These are phyloP conservation scores for Phyllotis vaccarum DNA, from an alignment of 2,797 vertebrate species.

Conservation along the genomic window DNA sequence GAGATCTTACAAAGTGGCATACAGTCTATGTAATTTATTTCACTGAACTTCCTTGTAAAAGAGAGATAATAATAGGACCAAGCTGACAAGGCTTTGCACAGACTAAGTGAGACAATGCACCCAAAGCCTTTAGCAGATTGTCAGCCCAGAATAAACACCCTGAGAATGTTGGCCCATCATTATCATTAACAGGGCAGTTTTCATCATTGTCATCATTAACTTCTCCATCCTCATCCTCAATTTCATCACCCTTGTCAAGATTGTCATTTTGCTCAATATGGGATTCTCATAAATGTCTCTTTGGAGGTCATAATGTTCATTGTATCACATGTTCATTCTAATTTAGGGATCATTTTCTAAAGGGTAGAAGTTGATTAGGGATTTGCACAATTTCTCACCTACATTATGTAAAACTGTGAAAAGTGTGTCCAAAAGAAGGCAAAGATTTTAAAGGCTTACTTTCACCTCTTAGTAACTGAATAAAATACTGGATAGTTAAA, in stretches of 20 bases:
- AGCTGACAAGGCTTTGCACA: slow-evolving; percentile 56
- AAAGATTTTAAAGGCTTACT: slow-evolving; percentile 14
- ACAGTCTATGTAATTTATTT: slow-evolving; percentile 68
- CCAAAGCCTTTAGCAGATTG: background rate
- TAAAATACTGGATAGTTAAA: slow-evolving; percentile 30
- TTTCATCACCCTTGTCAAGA: slow-evolving; percentile 39
- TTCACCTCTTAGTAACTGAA: background rate
- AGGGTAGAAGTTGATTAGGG: background rate
- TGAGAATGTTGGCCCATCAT: background rate
- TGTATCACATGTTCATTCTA: background rate
- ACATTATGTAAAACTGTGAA: background rate
- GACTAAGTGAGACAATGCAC: slow-evolving; percentile 54
- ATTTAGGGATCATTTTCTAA: slow-evolving; percentile 55
- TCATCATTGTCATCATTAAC: background rate
- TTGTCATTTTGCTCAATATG: slow-evolving; percentile 51
- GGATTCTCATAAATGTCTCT: slow-evolving; percentile 29
- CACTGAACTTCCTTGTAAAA: slow-evolving; percentile 67
- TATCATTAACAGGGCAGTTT: background rate
- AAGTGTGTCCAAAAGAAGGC: slow-evolving; percentile 29
- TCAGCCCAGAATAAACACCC: slow-evolving; percentile 17
- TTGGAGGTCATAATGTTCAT: background rate
- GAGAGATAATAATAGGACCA: slow-evolving; percentile 64
- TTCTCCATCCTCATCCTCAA: slow-evolving; percentile 25
- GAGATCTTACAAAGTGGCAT: slow-evolving; percentile 14
- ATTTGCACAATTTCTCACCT: slow-evolving; percentile 40